Base-by-base conservation (phyloP, 2,113 vertebrate genomes). In the Rana temporaria region DNA sequence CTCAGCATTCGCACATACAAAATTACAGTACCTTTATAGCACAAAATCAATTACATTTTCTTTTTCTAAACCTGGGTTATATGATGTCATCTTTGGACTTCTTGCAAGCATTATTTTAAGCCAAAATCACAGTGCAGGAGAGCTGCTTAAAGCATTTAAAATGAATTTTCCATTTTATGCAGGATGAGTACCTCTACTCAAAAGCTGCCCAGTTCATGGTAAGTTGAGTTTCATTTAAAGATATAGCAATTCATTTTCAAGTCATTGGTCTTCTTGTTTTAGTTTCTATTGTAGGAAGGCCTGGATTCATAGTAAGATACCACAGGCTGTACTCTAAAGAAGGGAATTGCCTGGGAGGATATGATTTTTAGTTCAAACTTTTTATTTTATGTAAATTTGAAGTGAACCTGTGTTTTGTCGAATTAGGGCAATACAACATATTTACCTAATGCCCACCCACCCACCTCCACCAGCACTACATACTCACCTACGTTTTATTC, bases 151-250 rank as follows among this genome's bases (percentile, higher is more conserved):
- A 83, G 72, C 55, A 76, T 60, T 83, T 66, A 66, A 82, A 83
- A 83, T 75, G 48, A 83, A 68, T 83, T 83, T 83, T 83, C 81
- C 81, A 83, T 83, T 83, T 83, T 83, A 76, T 76, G 72, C 81
- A 83, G 81, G 81, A 83, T 83, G 81, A 83, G 81, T 83, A 75
- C 81, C 42, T 63, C 81, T 83, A 83, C 71, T 83, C 72, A 83
- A 75, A 83, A 75, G 81, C 81, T 83, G 81, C 60, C 81, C 81
- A 74, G 81, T 76, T 53, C 71, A 75, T 83, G 81, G 81, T 83
- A 83, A 83, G 81, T 83, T 67, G 48, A 57, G 63, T 68, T 68
- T 74, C 20, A 68, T 76, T 76, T 82, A 73, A 83, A 83, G 72
- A 75, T 83, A 82, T 66, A 81, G 26, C 38, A 64, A 64, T 52